Percentiles rank a stretch among this genome's conserved stretches.
Conservation (phyloP, 2,797 vertebrate genomes). For the Phrynocephalus vlangalii region DNA sequence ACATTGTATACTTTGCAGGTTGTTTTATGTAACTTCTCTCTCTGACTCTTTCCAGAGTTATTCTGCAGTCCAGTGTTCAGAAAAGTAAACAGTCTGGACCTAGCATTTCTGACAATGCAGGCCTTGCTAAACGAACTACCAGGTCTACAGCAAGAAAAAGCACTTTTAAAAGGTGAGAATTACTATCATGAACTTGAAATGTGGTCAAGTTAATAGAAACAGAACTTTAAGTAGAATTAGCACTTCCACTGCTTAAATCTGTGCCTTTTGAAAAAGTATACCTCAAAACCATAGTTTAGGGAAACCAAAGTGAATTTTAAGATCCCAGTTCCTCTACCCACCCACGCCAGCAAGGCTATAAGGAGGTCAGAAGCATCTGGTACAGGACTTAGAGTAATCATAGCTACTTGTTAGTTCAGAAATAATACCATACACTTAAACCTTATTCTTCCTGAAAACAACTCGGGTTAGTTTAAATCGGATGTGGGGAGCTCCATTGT, state of each 20-base stretch:
- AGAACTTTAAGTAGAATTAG: constrained; percentile 14
- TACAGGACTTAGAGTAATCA: neutral
- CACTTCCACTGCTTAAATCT: neutral
- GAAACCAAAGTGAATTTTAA: neutral
- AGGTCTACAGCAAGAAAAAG: constrained; percentile 90
- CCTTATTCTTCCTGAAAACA: neutral
- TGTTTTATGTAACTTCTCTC: constrained; percentile 74
- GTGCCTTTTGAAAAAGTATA: neutral
- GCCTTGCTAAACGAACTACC: constrained; percentile 90
- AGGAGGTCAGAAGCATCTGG: neutral
- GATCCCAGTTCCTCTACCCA: neutral
- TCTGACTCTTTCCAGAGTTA: constrained; percentile 85
- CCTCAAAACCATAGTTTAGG: neutral
- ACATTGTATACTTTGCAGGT: constrained; percentile 53
- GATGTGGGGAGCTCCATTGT: too few species aligned
- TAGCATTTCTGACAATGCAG: constrained; percentile 85
- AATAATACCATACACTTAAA: too few species aligned
- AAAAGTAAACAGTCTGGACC: constrained; percentile 86
- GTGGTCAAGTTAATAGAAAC: constrained; percentile 38
- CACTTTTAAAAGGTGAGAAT: constrained; percentile 87
- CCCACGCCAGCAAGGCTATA: neutral
- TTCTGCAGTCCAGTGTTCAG: constrained; percentile 90
- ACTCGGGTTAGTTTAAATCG: neutral
- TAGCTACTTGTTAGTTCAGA: neutral
- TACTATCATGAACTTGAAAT: constrained; percentile 58